Evolutionary conservation across 2,888 invertebrate genomes (phyloP), one percentile per base, ranked within the genome.

Genomic region (Oeneis ivallda): DNA sequence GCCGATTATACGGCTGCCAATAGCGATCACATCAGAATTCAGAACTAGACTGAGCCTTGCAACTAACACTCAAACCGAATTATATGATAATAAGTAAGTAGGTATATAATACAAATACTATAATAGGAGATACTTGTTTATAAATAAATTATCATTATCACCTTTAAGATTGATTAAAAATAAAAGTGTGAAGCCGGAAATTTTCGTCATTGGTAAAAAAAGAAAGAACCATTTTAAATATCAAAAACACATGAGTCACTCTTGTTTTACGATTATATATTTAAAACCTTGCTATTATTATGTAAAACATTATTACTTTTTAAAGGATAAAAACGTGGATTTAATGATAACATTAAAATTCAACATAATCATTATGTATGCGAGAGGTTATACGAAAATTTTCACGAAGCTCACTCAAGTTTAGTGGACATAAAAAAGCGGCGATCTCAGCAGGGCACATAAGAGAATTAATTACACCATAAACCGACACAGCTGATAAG

Each of bases 401-500:
- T 65, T 62, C 54, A 53, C 41, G 34, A 66, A 67, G 67, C 69
- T 65, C 52, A 67, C 66, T 70, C 63, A 62, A 68, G 49, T 68
- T 69, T 60, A 67, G 62, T 65, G 58, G 58, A 68, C 66, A 60
- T 67, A 65, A 71, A 72, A 68, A 47, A 71, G 60, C 67, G 49
- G 64, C 68, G 68, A 73, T 66, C 70, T 66, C 69, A 72, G 72
- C 67, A 71, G 70, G 69, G 73, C 71, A 69, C 70, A 72, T 71
- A 71, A 75, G 70, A 69, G 69, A 73, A 75, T 76, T 73, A 76
- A 74, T 74, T 74, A 73, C 72, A 72, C 74, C 70, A 74, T 79
- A 78, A 78, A 79, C 71, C 74, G 73, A 72, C 75, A 72, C 73
- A 74, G 73, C 73, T 74, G 76, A 76, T 78, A 78, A 81, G 74